Percentiles rank a stretch among this genome's conserved stretches.
Evolutionary conservation across 2,113 vertebrate genomes (phyloP).

Genomic region (Pao palembangensis): DNA sequence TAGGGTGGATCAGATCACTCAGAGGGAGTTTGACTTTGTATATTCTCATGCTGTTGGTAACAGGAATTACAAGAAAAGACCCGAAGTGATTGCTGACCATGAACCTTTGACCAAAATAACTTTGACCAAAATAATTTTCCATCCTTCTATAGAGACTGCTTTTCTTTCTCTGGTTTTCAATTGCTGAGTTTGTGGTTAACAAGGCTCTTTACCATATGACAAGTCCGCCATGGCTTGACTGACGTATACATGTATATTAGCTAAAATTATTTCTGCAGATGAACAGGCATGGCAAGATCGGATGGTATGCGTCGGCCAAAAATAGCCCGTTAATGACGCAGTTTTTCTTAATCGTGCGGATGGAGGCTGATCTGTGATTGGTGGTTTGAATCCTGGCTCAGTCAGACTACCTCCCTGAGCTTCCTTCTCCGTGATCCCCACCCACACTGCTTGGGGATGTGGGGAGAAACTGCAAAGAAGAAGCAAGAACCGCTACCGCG

Average conservation of each 20-base stretch:
- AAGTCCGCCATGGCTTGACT: not conserved
- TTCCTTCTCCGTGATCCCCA: slow-evolving; percentile 22
- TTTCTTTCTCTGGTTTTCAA: no score
- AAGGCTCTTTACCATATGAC: no score
- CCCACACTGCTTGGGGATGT: slow-evolving; percentile 26
- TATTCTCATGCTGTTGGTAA: no score
- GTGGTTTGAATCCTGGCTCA: slow-evolving; percentile 11
- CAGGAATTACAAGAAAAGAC: no score
- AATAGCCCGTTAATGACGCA: slow-evolving; percentile 49
- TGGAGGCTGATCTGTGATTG: not conserved
- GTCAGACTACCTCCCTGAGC: not conserved
- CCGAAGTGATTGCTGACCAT: no score
- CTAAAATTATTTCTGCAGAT: slow-evolving; percentile 27
- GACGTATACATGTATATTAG: slow-evolving; percentile 9
- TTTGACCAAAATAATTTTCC: no score
- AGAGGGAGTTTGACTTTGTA: no score
- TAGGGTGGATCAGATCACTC: no score
- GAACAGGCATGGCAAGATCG: slow-evolving; percentile 9
- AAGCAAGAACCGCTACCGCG: slow-evolving; percentile 43
- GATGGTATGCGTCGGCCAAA: slow-evolving; percentile 39
- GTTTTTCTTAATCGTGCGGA: slow-evolving; percentile 36
- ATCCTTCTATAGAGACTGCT: no score
- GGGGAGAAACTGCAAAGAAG: slow-evolving; percentile 6
- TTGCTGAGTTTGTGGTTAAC: no score
- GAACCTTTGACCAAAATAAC: no score